phyloP scores from a whole-genome alignment of 2,888 invertebrate species.

The Helicoverpa assulta region DNA sequence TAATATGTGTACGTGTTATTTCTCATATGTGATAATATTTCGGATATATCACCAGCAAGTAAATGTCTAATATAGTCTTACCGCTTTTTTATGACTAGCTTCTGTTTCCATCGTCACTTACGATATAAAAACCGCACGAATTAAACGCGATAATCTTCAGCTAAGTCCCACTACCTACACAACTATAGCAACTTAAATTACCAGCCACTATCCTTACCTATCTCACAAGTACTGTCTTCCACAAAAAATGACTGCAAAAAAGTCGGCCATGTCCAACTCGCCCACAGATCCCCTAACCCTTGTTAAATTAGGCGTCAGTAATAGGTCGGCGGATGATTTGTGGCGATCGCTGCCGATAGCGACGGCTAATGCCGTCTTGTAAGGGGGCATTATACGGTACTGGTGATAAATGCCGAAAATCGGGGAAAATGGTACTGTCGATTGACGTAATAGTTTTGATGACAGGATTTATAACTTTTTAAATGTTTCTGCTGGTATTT shows the following conservation, averaged over 20 bases:
- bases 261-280: conserved; percentile 31
- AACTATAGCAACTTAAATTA: no score
- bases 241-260: neutral
- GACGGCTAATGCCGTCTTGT: conserved; percentile 70
- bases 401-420: conserved; percentile 30
- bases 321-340: conserved; percentile 75
- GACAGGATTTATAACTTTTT: neutral
- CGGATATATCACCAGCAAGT: no score
- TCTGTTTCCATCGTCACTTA: no score
- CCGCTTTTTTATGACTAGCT: no score
- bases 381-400: conserved; percentile 47
- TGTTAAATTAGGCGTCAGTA: conserved; percentile 78
- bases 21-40: neutral
- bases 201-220: neutral
- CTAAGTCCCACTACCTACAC: no score
- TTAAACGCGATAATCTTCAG: no score
- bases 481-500: neutral
- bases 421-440: neutral
- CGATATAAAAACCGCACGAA: no score
- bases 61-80: no score
- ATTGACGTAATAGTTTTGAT: neutral
- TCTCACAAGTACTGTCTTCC: neutral
- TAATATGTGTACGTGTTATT: neutral
- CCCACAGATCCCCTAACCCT: conserved; percentile 44
- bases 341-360: conserved; percentile 68